Evolutionary conservation across 2,888 invertebrate genomes (phyloP), one percentile per base, ranked within the genome.

Genomic region (Chorisops tibialis): DNA sequence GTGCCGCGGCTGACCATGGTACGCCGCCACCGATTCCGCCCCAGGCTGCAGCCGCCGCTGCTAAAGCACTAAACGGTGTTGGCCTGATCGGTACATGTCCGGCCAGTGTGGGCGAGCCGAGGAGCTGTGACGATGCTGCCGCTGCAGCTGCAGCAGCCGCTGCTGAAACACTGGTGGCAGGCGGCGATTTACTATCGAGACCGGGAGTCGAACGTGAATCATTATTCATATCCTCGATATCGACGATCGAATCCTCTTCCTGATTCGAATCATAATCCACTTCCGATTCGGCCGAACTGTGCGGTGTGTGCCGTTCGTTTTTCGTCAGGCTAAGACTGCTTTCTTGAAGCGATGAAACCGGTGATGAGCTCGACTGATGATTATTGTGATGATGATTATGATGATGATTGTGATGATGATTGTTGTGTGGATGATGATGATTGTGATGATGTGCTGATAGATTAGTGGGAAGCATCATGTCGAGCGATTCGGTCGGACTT

Each of bases 201-300:
- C 77, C 78, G 22, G 78, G 78, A 18, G 78, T 78, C 51, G 78
- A 78, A 61, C 78, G 73, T 24, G 74, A 73, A 59, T 85, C 85
- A 64, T 83, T 83, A 70, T 85, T 85, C 71, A 89, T 79, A 71
- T 90, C 91, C 74, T 90, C 91, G 12, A 91, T 90, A 73, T 91
- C 91, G 12, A 91, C 89, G 62, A 89, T 87, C 5, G 87, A 87
- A 71, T 89, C 79, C 64, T 78, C 79, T 63, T 78, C 66, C 58
- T 77, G 72, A 65, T 73, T 73, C 63, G 68, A 76, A 69, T 79
- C 79, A 67, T 79, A 79, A 63, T 79, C 79, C 65, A 77, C 64
- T 66, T 79, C 79, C 5, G 79, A 79, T 66, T 77, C 78, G 58
- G 74, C 73, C 41, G 77, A 77, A 67, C 76, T 76, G 52, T 76